phyloP scores from a whole-genome alignment of 1,140 invertebrate genomes.

The Zaprionus lachaisei region DNA sequence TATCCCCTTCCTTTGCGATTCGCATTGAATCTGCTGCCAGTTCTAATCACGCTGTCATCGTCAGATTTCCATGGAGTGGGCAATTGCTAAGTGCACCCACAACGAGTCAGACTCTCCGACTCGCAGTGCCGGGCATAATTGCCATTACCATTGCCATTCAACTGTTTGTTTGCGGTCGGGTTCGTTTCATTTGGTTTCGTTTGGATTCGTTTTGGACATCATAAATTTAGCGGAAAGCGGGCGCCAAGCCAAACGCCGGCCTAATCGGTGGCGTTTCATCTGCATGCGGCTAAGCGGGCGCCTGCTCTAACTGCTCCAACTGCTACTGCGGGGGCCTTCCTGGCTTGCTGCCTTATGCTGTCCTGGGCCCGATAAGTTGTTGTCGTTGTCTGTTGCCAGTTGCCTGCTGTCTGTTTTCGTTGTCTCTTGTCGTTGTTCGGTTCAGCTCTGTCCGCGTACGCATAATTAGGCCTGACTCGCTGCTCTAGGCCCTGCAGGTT shows the following conservation, averaged over 20 bases:
- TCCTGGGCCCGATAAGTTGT: conserved; percentile 27
- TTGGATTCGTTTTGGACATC: conserved; percentile 72
- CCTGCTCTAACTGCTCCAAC: conserved; percentile 23
- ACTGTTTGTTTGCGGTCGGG: conserved; percentile 65
- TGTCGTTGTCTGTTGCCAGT: conserved; percentile 52
- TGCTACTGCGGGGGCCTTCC: neutral
- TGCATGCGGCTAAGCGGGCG: conserved; percentile 25
- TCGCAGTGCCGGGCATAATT: conserved; percentile 63
- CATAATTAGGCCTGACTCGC: conserved; percentile 73
- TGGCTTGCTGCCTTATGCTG: neutral
- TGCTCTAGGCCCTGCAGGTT: conserved; percentile 46
- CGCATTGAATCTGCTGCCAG: neutral
- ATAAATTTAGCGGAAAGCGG: conserved; percentile 63
- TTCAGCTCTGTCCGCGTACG: conserved; percentile 65
- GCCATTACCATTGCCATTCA: conserved; percentile 76
- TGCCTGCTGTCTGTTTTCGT: conserved; percentile 48
- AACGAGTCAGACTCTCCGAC: neutral
- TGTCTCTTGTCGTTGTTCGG: conserved; percentile 45
- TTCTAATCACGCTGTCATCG: conserved; percentile 6
- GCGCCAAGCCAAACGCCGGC: conserved; percentile 46
- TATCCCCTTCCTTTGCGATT: neutral
- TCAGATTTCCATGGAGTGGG: neutral
- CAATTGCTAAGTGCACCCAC: neutral
- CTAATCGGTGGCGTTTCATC: conserved; percentile 81
- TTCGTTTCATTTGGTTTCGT: conserved; percentile 70